These are phyloP conservation scores for Phenacoccus solenopsis DNA, from an alignment of 1,140 invertebrate species.

Conservation along the genomic window DNA sequence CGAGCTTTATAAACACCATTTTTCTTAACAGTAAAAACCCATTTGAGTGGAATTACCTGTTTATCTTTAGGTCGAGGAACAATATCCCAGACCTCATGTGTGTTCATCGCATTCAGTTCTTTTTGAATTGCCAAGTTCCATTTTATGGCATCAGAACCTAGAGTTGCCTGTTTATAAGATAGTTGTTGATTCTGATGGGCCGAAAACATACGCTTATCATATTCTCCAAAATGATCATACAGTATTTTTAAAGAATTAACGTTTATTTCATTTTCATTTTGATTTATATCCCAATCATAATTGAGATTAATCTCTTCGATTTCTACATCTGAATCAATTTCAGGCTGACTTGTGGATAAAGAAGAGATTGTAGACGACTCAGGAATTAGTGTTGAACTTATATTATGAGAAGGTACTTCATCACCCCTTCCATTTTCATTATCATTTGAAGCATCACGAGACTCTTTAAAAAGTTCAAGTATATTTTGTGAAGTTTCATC, in stretches of 20 bases:
- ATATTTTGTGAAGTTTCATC: too few species aligned
- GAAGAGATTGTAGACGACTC: not conserved
- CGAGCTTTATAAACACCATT: slow-evolving; percentile 23
- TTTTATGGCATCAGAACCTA: not conserved
- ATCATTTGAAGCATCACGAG: too few species aligned
- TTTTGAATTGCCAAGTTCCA: slow-evolving; percentile 25
- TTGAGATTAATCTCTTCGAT: not conserved
- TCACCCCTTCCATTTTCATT: too few species aligned
- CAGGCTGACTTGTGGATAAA: not conserved
- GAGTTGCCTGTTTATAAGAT: not conserved
- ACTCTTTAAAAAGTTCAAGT: too few species aligned
- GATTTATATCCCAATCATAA: not conserved
- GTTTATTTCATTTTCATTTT: too few species aligned
- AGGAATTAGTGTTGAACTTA: not conserved
- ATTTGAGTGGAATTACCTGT: slow-evolving; percentile 28
- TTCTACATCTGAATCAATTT: not conserved
- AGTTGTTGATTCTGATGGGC: not conserved
- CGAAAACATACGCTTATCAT: not conserved
- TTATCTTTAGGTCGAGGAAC: slow-evolving; percentile 27
- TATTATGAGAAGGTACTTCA: too few species aligned
- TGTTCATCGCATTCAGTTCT: slow-evolving; percentile 24
- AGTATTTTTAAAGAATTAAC: not conserved
- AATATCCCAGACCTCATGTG: slow-evolving; percentile 31
- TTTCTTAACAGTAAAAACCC: slow-evolving; percentile 25
- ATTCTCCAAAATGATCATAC: too few species aligned